Evolutionary conservation across 2,113 vertebrate genomes (phyloP), one percentile per base, ranked within the genome.

Genomic region (Terrapene triunguis): DNA sequence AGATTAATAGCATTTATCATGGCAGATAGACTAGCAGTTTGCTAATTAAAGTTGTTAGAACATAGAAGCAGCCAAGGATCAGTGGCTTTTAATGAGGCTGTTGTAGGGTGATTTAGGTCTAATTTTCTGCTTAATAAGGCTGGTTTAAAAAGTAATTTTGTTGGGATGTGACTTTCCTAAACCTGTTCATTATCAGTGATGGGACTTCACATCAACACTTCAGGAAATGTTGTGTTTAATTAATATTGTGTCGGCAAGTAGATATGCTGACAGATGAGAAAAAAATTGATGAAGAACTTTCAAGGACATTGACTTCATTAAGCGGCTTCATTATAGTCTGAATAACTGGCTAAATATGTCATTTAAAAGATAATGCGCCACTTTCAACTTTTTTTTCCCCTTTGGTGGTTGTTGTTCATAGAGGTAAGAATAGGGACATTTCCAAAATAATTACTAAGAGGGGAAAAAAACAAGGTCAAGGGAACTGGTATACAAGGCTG

Each of bases 41-140:
- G 98, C 99, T 99, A 99, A 99, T 99, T 98, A 99, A 99, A 99
- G 99, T 98, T 98, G 98, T 98, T 98, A 98, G 98, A 98, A 99
- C 98, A 98, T 98, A 98, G 98, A 97, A 98, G 93, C 98, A 96
- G 98, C 98, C 98, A 98, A 99, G 99, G 99, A 99, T 99, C 99
- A 99, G 98, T 99, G 98, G 98, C 98, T 99, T 98, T 99, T 99
- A 99, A 99, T 99, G 98, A 99, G 99, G 98, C 98, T 97, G 98
- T 99, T 98, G 99, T 99, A 99, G 98, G 98, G 98, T 99, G 98
- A 99, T 99, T 99, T 99, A 98, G 98, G 98, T 98, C 99, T 99
- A 98, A 99, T 99, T 99, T 99, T 99, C 99, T 99, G 99, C 99
- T 99, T 99, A 99, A 99, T 99, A 98, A 98, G 98, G 98, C 99